These are phyloP conservation scores for Malurus leucopterus DNA, from an alignment of 2,797 vertebrate species.

Conservation along the genomic window DNA sequence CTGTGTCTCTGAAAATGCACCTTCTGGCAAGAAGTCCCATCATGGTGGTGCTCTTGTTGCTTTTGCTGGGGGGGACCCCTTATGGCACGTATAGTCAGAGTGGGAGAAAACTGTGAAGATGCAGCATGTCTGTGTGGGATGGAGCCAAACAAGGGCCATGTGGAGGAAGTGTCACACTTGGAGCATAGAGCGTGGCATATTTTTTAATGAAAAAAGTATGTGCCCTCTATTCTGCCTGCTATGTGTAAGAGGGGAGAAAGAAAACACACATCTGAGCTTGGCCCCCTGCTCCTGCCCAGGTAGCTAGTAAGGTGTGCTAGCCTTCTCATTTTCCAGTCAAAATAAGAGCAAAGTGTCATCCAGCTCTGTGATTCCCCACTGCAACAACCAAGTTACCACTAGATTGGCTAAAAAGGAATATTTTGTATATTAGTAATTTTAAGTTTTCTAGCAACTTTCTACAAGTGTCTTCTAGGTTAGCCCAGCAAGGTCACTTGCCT, in stretches of 20 bases:
- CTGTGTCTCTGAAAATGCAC: neutral
- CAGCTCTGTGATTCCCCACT: neutral
- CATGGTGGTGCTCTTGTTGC: neutral
- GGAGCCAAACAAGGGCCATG: neutral
- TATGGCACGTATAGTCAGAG: rapidly evolving
- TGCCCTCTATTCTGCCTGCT: neutral
- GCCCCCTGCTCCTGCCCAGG: rapidly evolving
- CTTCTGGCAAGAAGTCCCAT: neutral
- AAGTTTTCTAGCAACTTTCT: neutral
- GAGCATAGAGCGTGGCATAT: neutral
- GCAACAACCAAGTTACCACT: neutral
- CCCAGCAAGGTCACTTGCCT: neutral
- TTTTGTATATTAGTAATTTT: neutral
- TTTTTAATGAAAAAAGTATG: neutral
- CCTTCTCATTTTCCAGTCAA: neutral
- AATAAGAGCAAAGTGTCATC: neutral
- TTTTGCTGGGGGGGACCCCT: neutral
- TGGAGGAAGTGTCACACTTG: neutral
- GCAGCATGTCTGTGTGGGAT: neutral
- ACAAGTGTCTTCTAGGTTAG: neutral
- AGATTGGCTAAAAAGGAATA: neutral
- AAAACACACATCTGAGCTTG: neutral
- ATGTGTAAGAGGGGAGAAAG: neutral
- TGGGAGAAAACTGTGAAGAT: neutral
- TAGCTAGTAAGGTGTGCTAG: neutral